A percentile compares a stretch with the other conserved stretches of the same genome.
Conservation (phyloP, 2,797 vertebrate genomes). For the Lepilemur septentrionalis region DNA sequence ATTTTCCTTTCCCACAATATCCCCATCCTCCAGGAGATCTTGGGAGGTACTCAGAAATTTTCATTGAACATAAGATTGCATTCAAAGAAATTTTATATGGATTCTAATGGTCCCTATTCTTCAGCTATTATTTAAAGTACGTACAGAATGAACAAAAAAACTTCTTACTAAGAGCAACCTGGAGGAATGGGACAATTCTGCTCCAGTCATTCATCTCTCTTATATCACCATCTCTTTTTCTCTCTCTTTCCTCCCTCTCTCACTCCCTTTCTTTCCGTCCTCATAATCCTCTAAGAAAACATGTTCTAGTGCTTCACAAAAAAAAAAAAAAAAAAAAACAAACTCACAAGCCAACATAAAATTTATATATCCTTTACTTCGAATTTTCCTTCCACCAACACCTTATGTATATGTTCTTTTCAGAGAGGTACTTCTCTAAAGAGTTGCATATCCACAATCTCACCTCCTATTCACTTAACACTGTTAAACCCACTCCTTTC, state of each 20-base stretch:
- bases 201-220: neutral
- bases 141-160: neutral
- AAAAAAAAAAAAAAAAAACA: slow-evolving; percentile 6
- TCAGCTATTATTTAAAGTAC: neutral
- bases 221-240: neutral
- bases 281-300: neutral
- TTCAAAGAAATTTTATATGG: neutral
- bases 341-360: neutral
- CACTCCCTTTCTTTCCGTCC: neutral
- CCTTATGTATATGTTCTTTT: neutral
- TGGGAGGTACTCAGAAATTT: neutral
- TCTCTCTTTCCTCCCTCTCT: no score
- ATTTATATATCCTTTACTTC: neutral
- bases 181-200: neutral
- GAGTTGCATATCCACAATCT: neutral
- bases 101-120: neutral
- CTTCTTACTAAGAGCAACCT: neutral
- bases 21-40: neutral
- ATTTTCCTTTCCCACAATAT: neutral
- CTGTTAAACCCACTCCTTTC: neutral
- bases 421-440: neutral
- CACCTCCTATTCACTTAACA: neutral
- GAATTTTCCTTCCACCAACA: neutral
- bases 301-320: neutral
- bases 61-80: neutral